Evolutionary conservation across 2,113 vertebrate genomes (phyloP).

Genomic region (Paramormyrops kingsleyae): DNA sequence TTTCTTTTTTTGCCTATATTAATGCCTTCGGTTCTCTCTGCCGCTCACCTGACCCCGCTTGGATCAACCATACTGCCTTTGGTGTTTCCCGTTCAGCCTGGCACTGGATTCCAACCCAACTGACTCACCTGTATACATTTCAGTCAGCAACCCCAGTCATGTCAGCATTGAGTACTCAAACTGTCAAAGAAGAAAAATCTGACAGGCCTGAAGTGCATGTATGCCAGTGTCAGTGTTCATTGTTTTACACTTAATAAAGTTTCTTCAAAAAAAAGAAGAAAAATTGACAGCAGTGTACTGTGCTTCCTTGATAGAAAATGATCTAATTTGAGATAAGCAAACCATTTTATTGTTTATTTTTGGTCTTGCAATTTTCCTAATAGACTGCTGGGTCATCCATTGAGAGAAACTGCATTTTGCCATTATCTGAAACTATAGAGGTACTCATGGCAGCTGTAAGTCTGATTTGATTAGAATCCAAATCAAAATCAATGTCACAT

Average conservation of each 20-base stretch:
- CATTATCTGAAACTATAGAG: background rate
- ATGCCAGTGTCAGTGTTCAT: background rate
- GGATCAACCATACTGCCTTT: background rate
- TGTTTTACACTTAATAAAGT: background rate
- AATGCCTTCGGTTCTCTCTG: background rate
- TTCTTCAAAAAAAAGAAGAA: background rate
- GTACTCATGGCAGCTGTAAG: background rate
- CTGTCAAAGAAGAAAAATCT: background rate
- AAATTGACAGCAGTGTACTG: background rate
- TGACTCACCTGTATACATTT: background rate
- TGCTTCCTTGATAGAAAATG: background rate
- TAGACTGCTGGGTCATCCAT: background rate
- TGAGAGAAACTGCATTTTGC: background rate
- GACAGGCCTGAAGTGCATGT: background rate
- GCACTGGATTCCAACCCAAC: background rate
- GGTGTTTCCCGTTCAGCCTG: background rate
- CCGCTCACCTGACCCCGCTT: background rate
- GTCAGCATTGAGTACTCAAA: background rate
- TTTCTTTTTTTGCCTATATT: background rate
- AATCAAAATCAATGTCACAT: background rate
- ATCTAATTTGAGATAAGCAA: background rate
- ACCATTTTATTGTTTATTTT: background rate
- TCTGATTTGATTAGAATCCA: background rate
- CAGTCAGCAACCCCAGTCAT: background rate
- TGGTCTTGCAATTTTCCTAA: background rate